These are phyloP conservation scores for Raja brachyura DNA, from an alignment of 2,113 vertebrate species.

Conservation along the genomic window DNA sequence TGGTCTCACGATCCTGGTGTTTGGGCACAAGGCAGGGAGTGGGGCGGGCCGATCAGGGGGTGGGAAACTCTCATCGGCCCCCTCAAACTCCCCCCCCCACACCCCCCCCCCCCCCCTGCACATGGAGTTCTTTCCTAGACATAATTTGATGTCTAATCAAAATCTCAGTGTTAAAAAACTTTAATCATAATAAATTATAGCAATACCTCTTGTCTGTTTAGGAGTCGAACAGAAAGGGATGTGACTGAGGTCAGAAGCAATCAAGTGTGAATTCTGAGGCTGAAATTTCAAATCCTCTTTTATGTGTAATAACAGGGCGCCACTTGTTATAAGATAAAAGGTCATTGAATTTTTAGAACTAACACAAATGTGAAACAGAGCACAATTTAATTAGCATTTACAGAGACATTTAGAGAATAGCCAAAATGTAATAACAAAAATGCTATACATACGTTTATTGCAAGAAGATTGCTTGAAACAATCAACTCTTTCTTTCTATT, in stretches of 20 bases:
- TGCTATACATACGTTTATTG: too few species aligned
- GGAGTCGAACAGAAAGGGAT: constrained; percentile 5
- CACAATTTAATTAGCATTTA: background rate
- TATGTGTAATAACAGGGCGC: background rate
- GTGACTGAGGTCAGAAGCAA: constrained; percentile 20
- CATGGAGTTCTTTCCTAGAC: background rate
- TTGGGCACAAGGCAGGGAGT: too few species aligned
- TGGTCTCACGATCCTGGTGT: too few species aligned
- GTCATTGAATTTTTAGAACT: background rate
- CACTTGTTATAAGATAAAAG: background rate
- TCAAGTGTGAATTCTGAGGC: background rate
- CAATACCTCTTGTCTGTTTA: constrained; percentile 3
- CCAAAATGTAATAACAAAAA: background rate
- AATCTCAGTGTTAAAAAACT: background rate
- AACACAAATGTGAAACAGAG: background rate
- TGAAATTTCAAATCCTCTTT: constrained; percentile 1
- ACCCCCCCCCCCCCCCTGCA: too few species aligned
- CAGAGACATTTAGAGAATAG: background rate
- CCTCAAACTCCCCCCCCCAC: too few species aligned
- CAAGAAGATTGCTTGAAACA: background rate
- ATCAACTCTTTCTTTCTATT: background rate
- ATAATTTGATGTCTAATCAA: constrained; percentile 31
- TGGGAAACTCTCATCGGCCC: too few species aligned
- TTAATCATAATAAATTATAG: background rate
- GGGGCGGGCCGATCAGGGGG: too few species aligned